These are phyloP conservation scores for Apamea monoglypha DNA, from an alignment of 2,888 invertebrate species.

Conservation along the genomic window DNA sequence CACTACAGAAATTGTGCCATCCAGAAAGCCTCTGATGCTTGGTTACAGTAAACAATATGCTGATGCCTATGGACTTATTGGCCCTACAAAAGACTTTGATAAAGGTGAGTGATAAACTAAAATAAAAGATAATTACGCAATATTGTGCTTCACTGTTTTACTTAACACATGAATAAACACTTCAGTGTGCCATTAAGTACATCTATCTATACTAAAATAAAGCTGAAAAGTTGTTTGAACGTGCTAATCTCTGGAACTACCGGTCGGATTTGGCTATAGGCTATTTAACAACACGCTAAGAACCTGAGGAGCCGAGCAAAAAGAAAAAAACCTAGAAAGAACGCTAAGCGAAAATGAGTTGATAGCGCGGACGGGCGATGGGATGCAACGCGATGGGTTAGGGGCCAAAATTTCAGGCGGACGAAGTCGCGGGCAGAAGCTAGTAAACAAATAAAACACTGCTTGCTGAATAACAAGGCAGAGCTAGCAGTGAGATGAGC, in stretches of 20 bases:
- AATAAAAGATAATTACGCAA: not conserved
- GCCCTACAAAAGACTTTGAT: slow-evolving; percentile 73
- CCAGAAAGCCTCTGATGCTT: slow-evolving; percentile 72
- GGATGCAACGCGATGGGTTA: too few species aligned
- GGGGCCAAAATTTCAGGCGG: too few species aligned
- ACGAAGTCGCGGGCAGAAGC: not conserved
- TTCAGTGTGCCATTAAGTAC: not conserved
- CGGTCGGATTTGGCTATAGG: too few species aligned
- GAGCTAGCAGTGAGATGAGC: not conserved
- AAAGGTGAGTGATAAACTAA: slow-evolving; percentile 65
- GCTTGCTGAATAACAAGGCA: not conserved
- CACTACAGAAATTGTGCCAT: slow-evolving; percentile 71
- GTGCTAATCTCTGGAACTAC: too few species aligned
- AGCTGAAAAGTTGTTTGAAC: too few species aligned
- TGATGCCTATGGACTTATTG: slow-evolving; percentile 68
- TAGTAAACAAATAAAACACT: not conserved
- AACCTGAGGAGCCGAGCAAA: too few species aligned
- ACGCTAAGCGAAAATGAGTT: too few species aligned
- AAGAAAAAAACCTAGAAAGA: too few species aligned
- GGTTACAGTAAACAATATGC: slow-evolving; percentile 80
- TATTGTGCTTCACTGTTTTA: not conserved
- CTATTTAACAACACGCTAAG: too few species aligned
- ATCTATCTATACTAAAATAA: too few species aligned
- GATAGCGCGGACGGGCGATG: too few species aligned
- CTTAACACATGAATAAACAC: not conserved